Evolutionary conservation across 1,140 invertebrate species (phyloP).

Genomic region (Trachymyrmex cornetzi): DNA sequence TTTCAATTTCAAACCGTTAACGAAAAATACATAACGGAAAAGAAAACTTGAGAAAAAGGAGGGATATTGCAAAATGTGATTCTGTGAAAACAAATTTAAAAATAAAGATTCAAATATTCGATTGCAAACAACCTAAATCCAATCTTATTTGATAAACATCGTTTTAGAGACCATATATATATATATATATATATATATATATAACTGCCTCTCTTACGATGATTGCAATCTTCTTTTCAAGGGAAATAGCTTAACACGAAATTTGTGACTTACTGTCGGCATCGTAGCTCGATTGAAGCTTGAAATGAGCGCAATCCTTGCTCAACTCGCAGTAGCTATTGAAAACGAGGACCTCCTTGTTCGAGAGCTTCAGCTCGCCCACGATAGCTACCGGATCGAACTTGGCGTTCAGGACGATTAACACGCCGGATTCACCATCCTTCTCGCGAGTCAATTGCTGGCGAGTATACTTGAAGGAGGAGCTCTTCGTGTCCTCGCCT

Average conservation of each 20-base stretch:
- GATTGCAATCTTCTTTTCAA: background rate
- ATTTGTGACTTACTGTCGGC: slow-evolving; percentile 84
- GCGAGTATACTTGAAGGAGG: slow-evolving; percentile 91
- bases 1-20: background rate
- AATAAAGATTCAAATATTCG: background rate
- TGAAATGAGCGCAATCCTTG: slow-evolving; percentile 91
- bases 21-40: background rate
- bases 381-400: slow-evolving; percentile 87
- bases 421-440: slow-evolving; percentile 89
- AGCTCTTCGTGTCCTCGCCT: slow-evolving; percentile 89
- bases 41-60: background rate
- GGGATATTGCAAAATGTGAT: background rate
- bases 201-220: background rate
- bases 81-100: background rate
- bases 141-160: background rate
- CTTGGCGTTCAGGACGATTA: slow-evolving; percentile 85
- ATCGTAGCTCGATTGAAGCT: slow-evolving; percentile 89
- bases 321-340: slow-evolving; percentile 92
- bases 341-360: slow-evolving; percentile 90
- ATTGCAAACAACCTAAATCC: background rate
- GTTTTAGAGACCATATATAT: background rate
- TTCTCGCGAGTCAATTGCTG: slow-evolving; percentile 88
- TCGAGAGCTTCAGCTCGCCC: slow-evolving; percentile 90
- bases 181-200: background rate
- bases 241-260: background rate